Evolutionary conservation across 1,140 invertebrate genomes (phyloP), one percentile per base, ranked within the genome.

Genomic region (Drosophila tani): DNA sequence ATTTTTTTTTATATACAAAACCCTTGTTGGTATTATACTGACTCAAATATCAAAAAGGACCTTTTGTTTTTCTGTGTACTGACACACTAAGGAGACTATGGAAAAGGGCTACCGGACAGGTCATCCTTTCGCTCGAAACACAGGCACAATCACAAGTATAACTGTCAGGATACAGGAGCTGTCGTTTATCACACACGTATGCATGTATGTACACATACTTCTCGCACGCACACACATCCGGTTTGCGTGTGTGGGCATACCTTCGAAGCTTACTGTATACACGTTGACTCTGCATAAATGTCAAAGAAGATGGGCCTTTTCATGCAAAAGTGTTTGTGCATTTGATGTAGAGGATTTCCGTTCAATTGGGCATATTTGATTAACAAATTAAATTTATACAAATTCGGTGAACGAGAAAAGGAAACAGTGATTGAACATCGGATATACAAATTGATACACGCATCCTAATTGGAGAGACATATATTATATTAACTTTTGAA

Each of bases 121-220:
- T 79, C 75, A 62, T 66, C 56, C 59, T 78, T 62, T 43, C 29
- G 55, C 49, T 45, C 43, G 69, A 78, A 78, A 73, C 75, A 78
- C 75, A 66, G 55, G 35, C 32, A 56, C 75, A 73, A 73, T 75
- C 32, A 56, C 75, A 73, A 79, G 77, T 79, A 79, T 79, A 60
- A 79, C 75, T 79, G 75, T 79, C 77, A 62, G 47, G 63, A 65
- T 60, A 69, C 66, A 55, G 67, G 63, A 66, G 49, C 55, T 66
- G 75, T 66, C 77, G 77, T 79, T 79, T 79, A 79, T 79, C 77
- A 79, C 67, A 76, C 73, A 76, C 21, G 41, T 60, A 57, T 17
- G 27, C 51, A 56, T 40, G 38, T 15, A 41, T 21, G 14, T 21
- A 14, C 32, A 55, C 51, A 55, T 15, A 49, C 47, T 70, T 55